Evolutionary conservation across 2,888 invertebrate species (phyloP).

Genomic region (Xanthia togata): DNA sequence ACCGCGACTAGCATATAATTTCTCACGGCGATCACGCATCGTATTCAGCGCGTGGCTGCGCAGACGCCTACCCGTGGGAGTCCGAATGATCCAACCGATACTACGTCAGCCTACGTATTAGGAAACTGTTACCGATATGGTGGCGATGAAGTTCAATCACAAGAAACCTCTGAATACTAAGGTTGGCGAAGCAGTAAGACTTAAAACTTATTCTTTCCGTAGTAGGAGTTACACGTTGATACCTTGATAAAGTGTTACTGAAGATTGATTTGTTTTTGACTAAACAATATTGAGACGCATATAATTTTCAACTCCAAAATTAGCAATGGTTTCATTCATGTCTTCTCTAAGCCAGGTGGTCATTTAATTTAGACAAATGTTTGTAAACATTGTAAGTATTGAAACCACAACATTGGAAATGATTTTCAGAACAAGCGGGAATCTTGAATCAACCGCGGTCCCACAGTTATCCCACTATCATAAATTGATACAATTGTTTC

Average conservation of each 20-base stretch:
- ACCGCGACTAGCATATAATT: slow-evolving; percentile 82
- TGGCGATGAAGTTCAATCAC: slow-evolving; percentile 45
- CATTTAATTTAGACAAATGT: slow-evolving; percentile 37
- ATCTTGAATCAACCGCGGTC: slow-evolving; percentile 81
- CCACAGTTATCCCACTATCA: slow-evolving; percentile 78
- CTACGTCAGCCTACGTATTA: slow-evolving; percentile 63
- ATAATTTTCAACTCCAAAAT: neutral
- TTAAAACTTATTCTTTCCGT: neutral
- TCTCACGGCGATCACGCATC: slow-evolving; percentile 87
- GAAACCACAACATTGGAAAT: slow-evolving; percentile 75
- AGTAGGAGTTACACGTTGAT: neutral
- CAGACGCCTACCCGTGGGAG: slow-evolving; percentile 80
- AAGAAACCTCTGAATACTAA: slow-evolving; percentile 42
- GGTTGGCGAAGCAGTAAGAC: slow-evolving; percentile 3
- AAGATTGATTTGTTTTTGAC: neutral
- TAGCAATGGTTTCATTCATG: neutral
- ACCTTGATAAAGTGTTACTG: slow-evolving; percentile 1
- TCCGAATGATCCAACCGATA: slow-evolving; percentile 57
- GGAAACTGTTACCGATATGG: slow-evolving; percentile 70
- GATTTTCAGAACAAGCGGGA: slow-evolving; percentile 76
- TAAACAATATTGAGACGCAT: neutral
- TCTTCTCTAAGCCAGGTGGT: neutral
- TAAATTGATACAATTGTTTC: slow-evolving; percentile 75
- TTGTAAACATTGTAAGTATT: slow-evolving; percentile 57
- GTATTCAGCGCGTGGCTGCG: slow-evolving; percentile 73